Evolutionary conservation across 2,888 invertebrate species (phyloP).

Genomic region (Cryptus viduatorius): DNA sequence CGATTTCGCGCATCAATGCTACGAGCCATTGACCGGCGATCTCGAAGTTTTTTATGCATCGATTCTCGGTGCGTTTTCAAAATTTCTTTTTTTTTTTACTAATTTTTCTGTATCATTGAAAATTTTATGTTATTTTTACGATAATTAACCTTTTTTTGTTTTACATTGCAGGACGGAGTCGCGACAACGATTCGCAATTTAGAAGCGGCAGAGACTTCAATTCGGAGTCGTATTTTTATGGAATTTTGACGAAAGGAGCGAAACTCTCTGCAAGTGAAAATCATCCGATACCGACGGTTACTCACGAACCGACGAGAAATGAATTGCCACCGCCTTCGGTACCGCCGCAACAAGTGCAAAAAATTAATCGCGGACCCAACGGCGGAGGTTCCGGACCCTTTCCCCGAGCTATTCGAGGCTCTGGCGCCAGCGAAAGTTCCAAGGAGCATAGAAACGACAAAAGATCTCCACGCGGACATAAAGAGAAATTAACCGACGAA

Average conservation of each 20-base stretch:
- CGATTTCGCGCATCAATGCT: slow-evolving; percentile 83
- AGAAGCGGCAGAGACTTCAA: slow-evolving; percentile 48
- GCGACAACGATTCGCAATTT: slow-evolving; percentile 11
- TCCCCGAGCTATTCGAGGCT: slow-evolving; percentile 77
- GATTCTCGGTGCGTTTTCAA: slow-evolving; percentile 76
- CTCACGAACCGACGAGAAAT: slow-evolving; percentile 48
- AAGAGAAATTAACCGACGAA: slow-evolving; percentile 72
- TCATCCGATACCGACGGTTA: neutral
- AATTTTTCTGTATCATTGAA: too few relatives aligned
- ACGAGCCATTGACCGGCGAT: slow-evolving; percentile 81
- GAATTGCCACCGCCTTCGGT: slow-evolving; percentile 36
- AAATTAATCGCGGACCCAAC: slow-evolving; percentile 34
- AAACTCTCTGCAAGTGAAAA: slow-evolving; percentile 52
- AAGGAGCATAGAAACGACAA: slow-evolving; percentile 70
- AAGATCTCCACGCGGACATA: slow-evolving; percentile 67
- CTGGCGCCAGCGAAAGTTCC: slow-evolving; percentile 73
- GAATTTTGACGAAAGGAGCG: slow-evolving; percentile 59
- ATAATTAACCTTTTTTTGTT: slow-evolving; percentile 11
- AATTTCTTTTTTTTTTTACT: neutral
- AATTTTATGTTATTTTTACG: neutral
- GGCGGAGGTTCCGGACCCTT: slow-evolving; percentile 49
- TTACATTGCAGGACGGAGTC: slow-evolving; percentile 34
- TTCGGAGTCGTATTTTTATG: slow-evolving; percentile 48
- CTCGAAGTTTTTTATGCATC: slow-evolving; percentile 83
- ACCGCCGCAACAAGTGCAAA: slow-evolving; percentile 36